Evolutionary conservation across 1,140 invertebrate genomes (phyloP).

Genomic region (Brachionus koreanus): DNA sequence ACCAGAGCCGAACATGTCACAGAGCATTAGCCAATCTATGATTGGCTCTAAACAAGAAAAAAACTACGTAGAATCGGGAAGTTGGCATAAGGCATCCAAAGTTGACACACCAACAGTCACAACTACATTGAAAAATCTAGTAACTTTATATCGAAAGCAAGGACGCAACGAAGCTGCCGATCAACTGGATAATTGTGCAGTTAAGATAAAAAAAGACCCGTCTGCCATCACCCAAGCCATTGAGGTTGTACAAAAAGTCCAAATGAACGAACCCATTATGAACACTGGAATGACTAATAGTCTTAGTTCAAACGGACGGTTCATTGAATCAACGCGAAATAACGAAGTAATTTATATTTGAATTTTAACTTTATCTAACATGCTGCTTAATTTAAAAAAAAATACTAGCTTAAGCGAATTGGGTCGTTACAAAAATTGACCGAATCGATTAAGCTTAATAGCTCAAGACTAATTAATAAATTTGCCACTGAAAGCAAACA

Average conservation of each 20-base stretch:
- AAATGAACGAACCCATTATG: constrained; percentile 11
- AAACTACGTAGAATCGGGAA: constrained; percentile 8
- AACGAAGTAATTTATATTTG: not conserved
- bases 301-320: not conserved
- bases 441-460: constrained; percentile 27
- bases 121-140: constrained; percentile 33
- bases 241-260: constrained; percentile 41
- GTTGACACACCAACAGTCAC: constrained; percentile 42
- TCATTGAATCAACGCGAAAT: not conserved
- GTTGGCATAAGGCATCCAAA: constrained; percentile 42
- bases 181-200: constrained; percentile 39
- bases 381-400: constrained; percentile 44
- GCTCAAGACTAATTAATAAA: constrained; percentile 42
- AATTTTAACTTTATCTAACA: not conserved
- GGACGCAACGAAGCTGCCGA: constrained; percentile 43
- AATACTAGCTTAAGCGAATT: constrained; percentile 42
- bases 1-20: not conserved
- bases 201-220: constrained; percentile 38
- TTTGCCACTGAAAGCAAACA: not conserved
- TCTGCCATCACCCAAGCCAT: constrained; percentile 42
- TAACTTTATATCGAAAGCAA: constrained; percentile 32
- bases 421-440: constrained; percentile 43
- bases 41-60: not conserved
- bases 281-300: not conserved
- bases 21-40: not conserved